Conservation (phyloP, 2,113 vertebrate species). For the Ceyx melanurus region DNA sequence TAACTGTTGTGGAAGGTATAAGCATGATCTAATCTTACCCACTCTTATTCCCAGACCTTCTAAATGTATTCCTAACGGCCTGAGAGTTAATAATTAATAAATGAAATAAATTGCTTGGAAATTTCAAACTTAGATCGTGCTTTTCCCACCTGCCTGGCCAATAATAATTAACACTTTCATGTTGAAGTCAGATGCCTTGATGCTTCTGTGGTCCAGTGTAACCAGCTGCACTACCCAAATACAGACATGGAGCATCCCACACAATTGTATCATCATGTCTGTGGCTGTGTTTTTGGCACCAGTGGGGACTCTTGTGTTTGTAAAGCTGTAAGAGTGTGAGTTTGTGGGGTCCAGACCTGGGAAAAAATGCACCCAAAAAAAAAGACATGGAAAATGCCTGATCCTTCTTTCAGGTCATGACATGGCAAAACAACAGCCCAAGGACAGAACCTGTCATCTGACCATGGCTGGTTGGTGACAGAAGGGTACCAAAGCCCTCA, state of each 20-base stretch:
- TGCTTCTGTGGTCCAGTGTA: background rate
- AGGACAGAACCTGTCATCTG: background rate
- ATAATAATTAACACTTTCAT: background rate
- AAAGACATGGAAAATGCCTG: background rate
- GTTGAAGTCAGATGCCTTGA: background rate
- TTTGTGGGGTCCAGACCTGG: background rate
- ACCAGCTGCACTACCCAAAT: background rate
- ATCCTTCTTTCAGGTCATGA: background rate
- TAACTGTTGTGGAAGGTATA: background rate
- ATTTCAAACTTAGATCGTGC: background rate
- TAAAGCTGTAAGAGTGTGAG: background rate
- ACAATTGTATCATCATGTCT: accelerated
- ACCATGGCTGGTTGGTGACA: background rate
- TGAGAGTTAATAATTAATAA: conserved; percentile 45
- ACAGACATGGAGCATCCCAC: no score
- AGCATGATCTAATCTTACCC: background rate
- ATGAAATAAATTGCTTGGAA: background rate
- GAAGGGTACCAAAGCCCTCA: background rate
- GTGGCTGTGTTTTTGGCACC: background rate
- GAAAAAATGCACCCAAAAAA: background rate
- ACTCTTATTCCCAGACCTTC: background rate
- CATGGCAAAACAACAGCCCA: background rate
- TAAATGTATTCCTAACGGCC: background rate
- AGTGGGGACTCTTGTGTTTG: background rate
- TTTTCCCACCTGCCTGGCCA: background rate